Evolutionary conservation across 2,113 vertebrate genomes (phyloP), one percentile per base, ranked within the genome.

Genomic region (Zosterops borbonicus): DNA sequence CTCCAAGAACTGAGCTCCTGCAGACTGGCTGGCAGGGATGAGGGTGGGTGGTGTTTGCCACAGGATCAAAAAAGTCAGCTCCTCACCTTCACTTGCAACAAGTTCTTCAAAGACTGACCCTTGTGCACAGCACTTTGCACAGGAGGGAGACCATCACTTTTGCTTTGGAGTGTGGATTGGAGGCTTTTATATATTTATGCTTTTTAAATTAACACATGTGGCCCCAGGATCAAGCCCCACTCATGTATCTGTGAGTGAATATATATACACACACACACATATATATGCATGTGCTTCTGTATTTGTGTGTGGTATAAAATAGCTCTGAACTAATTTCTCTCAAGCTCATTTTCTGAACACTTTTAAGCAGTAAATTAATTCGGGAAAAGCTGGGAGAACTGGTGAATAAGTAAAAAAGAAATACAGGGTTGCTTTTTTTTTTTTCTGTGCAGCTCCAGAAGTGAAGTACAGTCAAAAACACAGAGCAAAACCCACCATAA

Each of bases 41-140:
- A 71, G 35, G 20, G 56, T 23, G 24, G 33, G 7, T 60, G 29
- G 2, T 49, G 27, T 35, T 69, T 1, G 0, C 29, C 55, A 59
- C 15, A 0, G 0, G 25, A n/a, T 5, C 37, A 1, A 2, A 71
- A 65, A 24, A 2, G 0, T 42, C 2, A 0, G 11, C 46, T 59
- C 5, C 62, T 85, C 69, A 63, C 29, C n/a, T 83, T 64, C 46
- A 29, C 64, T 92, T 79, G 17, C 62, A 71, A 5, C n/a, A n/a
- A 21, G 24, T n/a, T 62, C 49, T 47, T 85, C 84, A 52, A 79
- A 59, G 53, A 7, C 23, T 63, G 64, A 44, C 14, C 23, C 24
- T 47, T 16, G 22, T 22, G 19, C 47, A 58, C 58, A 79, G 41
- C 58, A 37, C 8, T 87, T 89, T 28, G 33, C 55, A 35, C 37